Base-by-base conservation (phyloP, 2,888 invertebrate genomes). In the Eustalomyia histrio region DNA sequence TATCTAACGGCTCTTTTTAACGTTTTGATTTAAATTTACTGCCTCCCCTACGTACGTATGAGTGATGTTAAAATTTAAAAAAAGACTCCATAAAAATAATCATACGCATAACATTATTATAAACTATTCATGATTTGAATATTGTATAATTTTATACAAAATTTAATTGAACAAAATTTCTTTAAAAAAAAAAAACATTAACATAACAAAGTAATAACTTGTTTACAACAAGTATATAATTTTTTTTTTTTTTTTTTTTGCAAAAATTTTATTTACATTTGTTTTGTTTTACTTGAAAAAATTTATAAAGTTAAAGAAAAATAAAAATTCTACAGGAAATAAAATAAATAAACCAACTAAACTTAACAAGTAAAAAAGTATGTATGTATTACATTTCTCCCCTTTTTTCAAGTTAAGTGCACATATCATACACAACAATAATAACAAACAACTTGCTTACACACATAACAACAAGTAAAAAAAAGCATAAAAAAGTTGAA, bases 281-380 rank as follows among this genome's bases (percentile, higher is more conserved):
- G 43, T 53, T 43, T 58, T 74, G 18, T 53, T 75, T 67, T 43
- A 29, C 33, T 75, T 61, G 52, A 3, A 43, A 47, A n/a, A 18
- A 60, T 16, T 74, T 60, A 35, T 24, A 17, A 58, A 58, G 39
- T 50, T 18, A 8, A 53, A 53, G 60, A 65, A 74, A 60, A 65
- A 50, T 17, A 58, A 24, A 29, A 39, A 24, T 24, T 6, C 29
- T 29, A 29, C 3, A 29, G 29, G 53, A 63, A 52, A 39, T 24
- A 53, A 33, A 73, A n/a, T 63, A 21, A 50, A 60, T 17, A 24
- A 75, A 52, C 63, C 50, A 60, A 65, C 50, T 35, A 52, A n/a
- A 39, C 39, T 39, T 47, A 47, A 39, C 43, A 47, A 47, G n/a
- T 7, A n/a, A 47, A 39, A 39, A 39, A 39, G 1, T 39, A 39